These are phyloP conservation scores for Parapristionchus giblindavisi DNA, from an alignment of 2,888 invertebrate genomes.

Conservation along the genomic window DNA sequence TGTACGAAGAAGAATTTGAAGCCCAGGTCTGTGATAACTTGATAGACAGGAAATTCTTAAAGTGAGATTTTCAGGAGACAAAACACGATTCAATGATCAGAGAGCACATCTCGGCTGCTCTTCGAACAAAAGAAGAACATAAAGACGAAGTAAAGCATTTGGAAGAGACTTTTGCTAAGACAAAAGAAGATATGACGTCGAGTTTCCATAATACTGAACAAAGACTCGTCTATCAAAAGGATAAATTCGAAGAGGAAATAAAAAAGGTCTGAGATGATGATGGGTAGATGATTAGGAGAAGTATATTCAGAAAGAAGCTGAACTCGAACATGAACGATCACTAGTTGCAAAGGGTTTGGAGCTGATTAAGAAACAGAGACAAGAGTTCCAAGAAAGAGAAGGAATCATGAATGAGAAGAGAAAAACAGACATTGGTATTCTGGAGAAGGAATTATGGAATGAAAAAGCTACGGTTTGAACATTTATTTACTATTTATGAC, in stretches of 20 bases:
- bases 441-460: conserved; percentile 53
- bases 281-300: not conserved
- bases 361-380: conserved; percentile 12
- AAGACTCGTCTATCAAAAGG: conserved; percentile 7
- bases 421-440: conserved; percentile 40
- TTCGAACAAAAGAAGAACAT: not conserved
- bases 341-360: not conserved
- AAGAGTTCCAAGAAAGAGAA: conserved; percentile 1
- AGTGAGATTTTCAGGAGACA: conserved; percentile 1
- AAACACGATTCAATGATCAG: conserved; percentile 26
- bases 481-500: not conserved
- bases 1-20: conserved; percentile 48
- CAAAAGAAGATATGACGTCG: conserved; percentile 3
- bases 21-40: conserved; percentile 28
- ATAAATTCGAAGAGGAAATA: conserved; percentile 29
- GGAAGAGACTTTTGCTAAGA: conserved; percentile 3
- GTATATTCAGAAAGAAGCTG: not conserved
- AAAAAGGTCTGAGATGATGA: not conserved
- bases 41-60: not conserved
- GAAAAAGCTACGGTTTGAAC: conserved; percentile 48
- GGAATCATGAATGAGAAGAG: conserved; percentile 35
- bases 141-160: not conserved
- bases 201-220: conserved; percentile 30
- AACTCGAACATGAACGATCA: conserved; percentile 4
- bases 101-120: conserved; percentile 13